A percentile compares a stretch with the other conserved stretches of the same genome.
phyloP scores from a whole-genome alignment of 2,888 invertebrate genomes.

The Tanypteryx hageni region DNA sequence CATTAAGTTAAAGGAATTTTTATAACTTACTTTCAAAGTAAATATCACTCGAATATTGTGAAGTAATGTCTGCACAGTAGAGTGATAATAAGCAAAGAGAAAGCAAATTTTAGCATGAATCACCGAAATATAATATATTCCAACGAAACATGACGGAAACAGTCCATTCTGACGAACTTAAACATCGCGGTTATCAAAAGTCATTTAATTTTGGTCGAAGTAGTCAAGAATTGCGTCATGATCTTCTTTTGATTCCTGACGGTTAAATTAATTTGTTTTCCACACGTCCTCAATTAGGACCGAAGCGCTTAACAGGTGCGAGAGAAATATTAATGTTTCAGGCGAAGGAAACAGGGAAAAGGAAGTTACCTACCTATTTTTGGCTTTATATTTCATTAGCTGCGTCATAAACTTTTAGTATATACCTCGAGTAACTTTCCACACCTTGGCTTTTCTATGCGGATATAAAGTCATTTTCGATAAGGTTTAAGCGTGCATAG shows the following conservation, averaged over 20 bases:
- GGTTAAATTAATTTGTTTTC: neutral
- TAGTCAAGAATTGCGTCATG: neutral
- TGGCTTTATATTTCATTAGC: neutral
- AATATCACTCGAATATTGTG: no score
- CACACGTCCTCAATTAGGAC: neutral
- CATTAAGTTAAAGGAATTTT: no score
- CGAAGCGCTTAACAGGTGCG: conserved; percentile 30
- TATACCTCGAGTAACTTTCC: neutral
- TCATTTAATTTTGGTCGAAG: no score
- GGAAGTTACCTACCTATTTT: neutral
- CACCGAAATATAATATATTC: no score
- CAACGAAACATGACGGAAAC: no score
- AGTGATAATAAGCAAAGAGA: no score
- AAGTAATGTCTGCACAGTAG: no score
- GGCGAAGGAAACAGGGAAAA: neutral
- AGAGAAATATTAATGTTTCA: conserved; percentile 34
- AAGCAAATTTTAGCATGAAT: no score
- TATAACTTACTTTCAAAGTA: no score
- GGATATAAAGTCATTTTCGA: neutral
- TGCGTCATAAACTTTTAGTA: neutral
- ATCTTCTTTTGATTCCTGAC: neutral
- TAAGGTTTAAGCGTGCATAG: neutral
- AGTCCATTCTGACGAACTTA: no score
- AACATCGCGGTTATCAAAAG: no score
- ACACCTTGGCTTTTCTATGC: neutral